Evolutionary conservation across 2,888 invertebrate species (phyloP).

Genomic region (Pseudococcus jackbeardsleyi): DNA sequence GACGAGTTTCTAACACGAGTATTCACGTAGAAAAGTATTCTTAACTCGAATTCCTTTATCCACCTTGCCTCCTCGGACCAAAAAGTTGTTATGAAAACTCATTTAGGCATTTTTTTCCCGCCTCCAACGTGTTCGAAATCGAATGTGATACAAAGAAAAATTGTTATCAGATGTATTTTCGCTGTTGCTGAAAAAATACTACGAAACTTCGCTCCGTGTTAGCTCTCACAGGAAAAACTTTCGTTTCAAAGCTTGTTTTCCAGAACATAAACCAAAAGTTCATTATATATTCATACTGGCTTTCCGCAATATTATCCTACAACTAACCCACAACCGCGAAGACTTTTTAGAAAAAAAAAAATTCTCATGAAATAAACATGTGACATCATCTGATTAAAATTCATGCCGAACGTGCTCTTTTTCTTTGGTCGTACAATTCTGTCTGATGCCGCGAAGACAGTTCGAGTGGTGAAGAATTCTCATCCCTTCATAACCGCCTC

Average conservation of each 20-base stretch:
- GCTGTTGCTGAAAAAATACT: conserved; percentile 21
- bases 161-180: conserved; percentile 17
- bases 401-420: conserved; percentile 64
- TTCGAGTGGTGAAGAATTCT: conserved; percentile 5
- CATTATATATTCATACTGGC: conserved; percentile 63
- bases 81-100: background rate
- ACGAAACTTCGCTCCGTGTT: conserved; percentile 36
- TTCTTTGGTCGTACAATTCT: conserved; percentile 41
- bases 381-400: conserved; percentile 64
- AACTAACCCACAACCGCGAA: conserved; percentile 25
- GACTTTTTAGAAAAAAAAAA: conserved; percentile 2
- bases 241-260: conserved; percentile 63
- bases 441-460: conserved; percentile 11
- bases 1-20: background rate
- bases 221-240: conserved; percentile 45
- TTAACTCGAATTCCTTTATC: background rate
- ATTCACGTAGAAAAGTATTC: background rate
- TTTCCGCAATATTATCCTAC: conserved; percentile 61
- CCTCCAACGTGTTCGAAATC: background rate
- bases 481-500: background rate
- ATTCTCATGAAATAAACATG: conserved; percentile 62
- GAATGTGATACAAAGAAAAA: conserved; percentile 31
- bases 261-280: conserved; percentile 64
- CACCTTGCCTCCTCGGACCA: background rate
- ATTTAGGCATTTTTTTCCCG: conserved; percentile 9